Evolutionary conservation across 2,888 invertebrate species (phyloP), one percentile per base, ranked within the genome.

Genomic region (Lycaena phlaeas): DNA sequence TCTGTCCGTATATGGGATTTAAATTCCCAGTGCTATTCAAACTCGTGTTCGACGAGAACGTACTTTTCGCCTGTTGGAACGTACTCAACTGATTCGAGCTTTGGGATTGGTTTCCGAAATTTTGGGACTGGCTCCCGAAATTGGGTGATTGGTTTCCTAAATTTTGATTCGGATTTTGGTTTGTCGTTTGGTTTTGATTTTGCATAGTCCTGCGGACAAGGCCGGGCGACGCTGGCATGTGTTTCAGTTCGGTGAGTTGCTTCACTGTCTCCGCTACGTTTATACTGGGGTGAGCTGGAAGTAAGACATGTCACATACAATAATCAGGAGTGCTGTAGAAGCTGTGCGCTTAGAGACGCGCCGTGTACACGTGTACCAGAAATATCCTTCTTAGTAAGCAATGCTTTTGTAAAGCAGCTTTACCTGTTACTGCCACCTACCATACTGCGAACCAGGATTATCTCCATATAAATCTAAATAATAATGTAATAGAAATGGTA

Each of bases 221-320:
- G 49, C 90, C 90, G 3, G 95, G 95, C 51, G 94, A 95, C 2
- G 94, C 94, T 1, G 95, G 94, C 57, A 92, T 94, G 73, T 95
- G 95, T 56, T 93, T 91, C 47, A 94, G 73, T 61, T 94, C 93
- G 0, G 94, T 94, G 42, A 95, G 74, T 28, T 93, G 94, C 64
- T 94, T 92, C 4, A 95, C 93, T 0, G 94, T 94, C 68, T 95
- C 94, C 0, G 95, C 94, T 11, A 95, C 95, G 57, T 90, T 91
- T 27, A 90, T 85, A 37, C 84, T 78, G 54, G 52, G 51, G 27
- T 64, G 62, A 27, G 56, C 75, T 78, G 62, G 2, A 52, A 58
- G 27, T 12, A 11, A 43, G 28, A 10, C 2, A 28, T 11, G 6
- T 1, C 11, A 17, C 11, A 17, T 6, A 17, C 15, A 17, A n/a